These are phyloP conservation scores for Pomatorhinus ruficollis DNA, from an alignment of 2,113 vertebrate species.

Conservation along the genomic window DNA sequence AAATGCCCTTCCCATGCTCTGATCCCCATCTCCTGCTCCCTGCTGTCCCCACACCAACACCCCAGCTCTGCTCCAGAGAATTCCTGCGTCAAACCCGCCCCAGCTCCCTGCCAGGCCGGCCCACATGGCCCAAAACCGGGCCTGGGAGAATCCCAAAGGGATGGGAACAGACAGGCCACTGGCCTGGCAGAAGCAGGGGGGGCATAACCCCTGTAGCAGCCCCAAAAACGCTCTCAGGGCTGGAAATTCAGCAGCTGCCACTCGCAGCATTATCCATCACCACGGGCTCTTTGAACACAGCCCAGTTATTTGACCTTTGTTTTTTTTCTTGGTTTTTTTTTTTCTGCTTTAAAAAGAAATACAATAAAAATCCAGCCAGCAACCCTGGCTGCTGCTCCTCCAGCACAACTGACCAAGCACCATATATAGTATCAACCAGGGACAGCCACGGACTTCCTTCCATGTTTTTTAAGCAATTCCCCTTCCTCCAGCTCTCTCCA, in stretches of 20 bases:
- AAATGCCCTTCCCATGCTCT: not conserved
- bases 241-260: not conserved
- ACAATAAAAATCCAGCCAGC: slow-evolving; percentile 19
- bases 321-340: too few relatives aligned
- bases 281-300: not conserved
- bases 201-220: not conserved
- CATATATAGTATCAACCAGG: slow-evolving; percentile 53
- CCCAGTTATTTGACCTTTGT: not conserved
- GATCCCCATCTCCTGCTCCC: not conserved
- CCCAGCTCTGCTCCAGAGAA: not conserved
- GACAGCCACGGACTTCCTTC: slow-evolving; percentile 21
- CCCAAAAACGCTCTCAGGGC: not conserved
- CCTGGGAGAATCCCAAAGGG: not conserved
- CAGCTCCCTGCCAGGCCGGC: not conserved
- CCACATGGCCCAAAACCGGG: fast-evolving
- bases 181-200: not conserved
- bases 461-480: not conserved
- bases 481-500: slow-evolving; percentile 25
- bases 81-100: fast-evolving
- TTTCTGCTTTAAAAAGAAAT: slow-evolving; percentile 30
- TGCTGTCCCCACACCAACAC: not conserved
- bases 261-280: not conserved
- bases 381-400: slow-evolving; percentile 13
- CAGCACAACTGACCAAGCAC: slow-evolving; percentile 48
- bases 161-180: not conserved